Evolutionary conservation across 2,888 invertebrate genomes (phyloP), one percentile per base, ranked within the genome.

Genomic region (Pterobdella sp.): DNA sequence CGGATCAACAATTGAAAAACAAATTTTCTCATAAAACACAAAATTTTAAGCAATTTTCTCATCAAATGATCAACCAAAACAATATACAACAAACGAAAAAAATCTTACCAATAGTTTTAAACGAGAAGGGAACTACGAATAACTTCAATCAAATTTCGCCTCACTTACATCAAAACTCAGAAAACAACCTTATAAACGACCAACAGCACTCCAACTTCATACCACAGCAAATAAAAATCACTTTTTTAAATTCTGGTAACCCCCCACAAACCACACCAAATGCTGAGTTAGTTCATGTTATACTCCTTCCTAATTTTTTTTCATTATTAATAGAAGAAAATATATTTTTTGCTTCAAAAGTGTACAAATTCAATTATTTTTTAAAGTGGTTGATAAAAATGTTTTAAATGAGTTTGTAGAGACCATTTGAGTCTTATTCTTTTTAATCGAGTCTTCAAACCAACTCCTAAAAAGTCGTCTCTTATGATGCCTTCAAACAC

Each of bases 191-290:
- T 4, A 7, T 56, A 4, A n/a, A 56, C 26, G 7, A 56, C n/a
- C 60, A 56, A n/a, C 60, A 56, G n/a, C 60, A 22, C 60, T 14
- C 60, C n/a, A 56, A 56, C 60, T 22, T 7, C n/a, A 56, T 56
- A 14, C n/a, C 60, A 22, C 60, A 56, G n/a, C 60, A 56, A 22
- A 14, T 56, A 56, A 22, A 56, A 56, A 56, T 56, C 26, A 56
- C 60, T 22, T 56, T 56, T 26, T n/a, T 56, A 4, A 56, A n/a
- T 26, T 26, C 4, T 56, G 60, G 26, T n/a, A n/a, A n/a, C 26
- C 10, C 60, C 3, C 22, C 22, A 7, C 7, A 56, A 22, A 26
- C 60, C 4, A 26, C 60, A 4, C 26, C 7, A 7, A 26, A 56
- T n/a, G n/a, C 60, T 4, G 60, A 56, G 60, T 56, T 26, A 56